Percentiles rank a stretch among this genome's conserved stretches.
These are phyloP conservation scores for Phengaris alcon DNA, from an alignment of 2,888 invertebrate species.

Conservation along the genomic window DNA sequence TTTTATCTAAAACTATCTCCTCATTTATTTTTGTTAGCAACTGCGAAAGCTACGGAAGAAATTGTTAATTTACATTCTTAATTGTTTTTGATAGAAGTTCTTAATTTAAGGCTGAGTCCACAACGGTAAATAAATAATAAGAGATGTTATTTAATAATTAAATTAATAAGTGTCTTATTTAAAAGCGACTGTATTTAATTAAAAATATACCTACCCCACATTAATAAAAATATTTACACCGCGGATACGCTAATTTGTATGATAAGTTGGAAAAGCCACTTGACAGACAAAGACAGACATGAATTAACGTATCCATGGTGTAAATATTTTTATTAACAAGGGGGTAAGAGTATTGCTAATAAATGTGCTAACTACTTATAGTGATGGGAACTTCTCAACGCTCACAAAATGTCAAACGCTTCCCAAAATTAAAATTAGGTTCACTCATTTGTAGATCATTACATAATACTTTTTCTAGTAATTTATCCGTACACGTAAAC, in stretches of 20 bases:
- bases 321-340: no score
- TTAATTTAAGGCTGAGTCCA: no score
- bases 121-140: no score
- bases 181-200: background rate
- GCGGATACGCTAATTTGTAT: no score
- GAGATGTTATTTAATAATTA: no score
- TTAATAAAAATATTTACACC: no score
- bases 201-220: no score
- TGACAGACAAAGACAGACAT: no score
- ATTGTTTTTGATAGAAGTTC: background rate
- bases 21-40: background rate
- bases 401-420: background rate
- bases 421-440: background rate
- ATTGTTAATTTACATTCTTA: background rate
- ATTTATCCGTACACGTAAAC: slow-evolving; percentile 21
- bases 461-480: background rate
- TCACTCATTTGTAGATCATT: background rate
- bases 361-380: background rate
- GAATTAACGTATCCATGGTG: no score
- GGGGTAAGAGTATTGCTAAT: no score
- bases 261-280: no score
- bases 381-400: background rate
- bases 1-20: background rate
- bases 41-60: background rate
- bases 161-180: background rate